Evolutionary conservation across 2,797 vertebrate genomes (phyloP), one percentile per base, ranked within the genome.

Genomic region (Xenops minutus): DNA sequence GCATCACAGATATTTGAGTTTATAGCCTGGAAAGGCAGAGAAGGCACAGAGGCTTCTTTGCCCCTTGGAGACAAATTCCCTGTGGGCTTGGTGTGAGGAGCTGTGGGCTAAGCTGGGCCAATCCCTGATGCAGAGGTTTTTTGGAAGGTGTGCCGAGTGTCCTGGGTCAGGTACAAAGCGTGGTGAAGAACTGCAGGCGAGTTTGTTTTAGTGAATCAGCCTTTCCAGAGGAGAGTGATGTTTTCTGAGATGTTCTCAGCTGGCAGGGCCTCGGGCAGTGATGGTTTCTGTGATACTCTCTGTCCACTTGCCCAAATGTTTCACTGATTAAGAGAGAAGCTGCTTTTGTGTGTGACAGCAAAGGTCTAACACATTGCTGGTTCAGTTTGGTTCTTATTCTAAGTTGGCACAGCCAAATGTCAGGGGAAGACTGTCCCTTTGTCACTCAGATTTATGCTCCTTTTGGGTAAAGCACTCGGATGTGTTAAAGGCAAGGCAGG

Each of bases 401-500:
- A 46, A 54, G 12, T 36, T 6, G 1, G 48, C 37, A 6, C 15
- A 43, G 78, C 26, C 22, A 2, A 2, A 10, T 5, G 44, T 27
- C 3, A 34, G 2, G 19, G 58, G 36, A 44, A 63, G 46, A 8
- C 17, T 48, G 9, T 51, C 23, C 5, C 37, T 55, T 37, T 32
- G 46, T n/a, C 44, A 16, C 63, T 88, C 37, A 1, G 23, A 3
- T 55, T 41, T 32, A 5, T 15, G 36, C 36, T 66, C 26, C 52
- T 29, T 0, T 15, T 12, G 43, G 32, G 55, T 32, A 2, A 19
- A 29, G 37, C 78, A 4, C 41, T 67, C 22, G 2, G 4, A 16
- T 0, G 0, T 11, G 67, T 34, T 55, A 34, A 1, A 0, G 0
- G 2, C 44, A 37, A 17, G 51, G 39, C 54, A 19, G 44, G 8